Conservation (phyloP, 2,797 vertebrate genomes). For the Spatula versicolor region DNA sequence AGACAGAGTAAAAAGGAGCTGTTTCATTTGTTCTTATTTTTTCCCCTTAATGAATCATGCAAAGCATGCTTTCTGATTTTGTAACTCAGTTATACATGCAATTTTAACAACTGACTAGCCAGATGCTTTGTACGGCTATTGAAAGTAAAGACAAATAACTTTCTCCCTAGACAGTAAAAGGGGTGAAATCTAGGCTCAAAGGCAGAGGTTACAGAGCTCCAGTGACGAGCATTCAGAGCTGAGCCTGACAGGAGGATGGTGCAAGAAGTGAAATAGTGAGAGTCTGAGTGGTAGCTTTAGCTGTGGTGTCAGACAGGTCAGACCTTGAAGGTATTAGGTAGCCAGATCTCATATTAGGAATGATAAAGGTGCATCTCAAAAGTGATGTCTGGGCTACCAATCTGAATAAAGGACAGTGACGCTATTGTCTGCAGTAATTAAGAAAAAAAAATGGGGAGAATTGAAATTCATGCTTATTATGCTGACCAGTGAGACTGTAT, state of each 20-base stretch:
- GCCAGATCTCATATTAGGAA: neutral
- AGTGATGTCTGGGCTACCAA: neutral
- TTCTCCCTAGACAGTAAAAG: neutral
- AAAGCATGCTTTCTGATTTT: neutral
- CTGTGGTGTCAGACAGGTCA: neutral
- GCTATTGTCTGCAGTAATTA: neutral
- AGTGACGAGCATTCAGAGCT: neutral
- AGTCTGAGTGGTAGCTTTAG: neutral
- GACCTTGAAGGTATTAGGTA: neutral
- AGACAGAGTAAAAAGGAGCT: neutral
- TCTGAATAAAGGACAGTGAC: neutral
- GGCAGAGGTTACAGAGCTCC: neutral
- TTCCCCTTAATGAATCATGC: neutral
- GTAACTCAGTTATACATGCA: neutral
- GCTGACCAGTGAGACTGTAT: neutral
- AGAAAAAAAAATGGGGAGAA: neutral
- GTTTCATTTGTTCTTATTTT: neutral
- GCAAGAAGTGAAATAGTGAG: neutral
- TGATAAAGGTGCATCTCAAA: neutral
- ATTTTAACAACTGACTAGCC: neutral
- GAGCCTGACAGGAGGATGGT: neutral
- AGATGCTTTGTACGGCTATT: neutral
- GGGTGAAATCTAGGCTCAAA: neutral
- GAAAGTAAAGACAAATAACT: neutral
- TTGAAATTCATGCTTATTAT: rapidly evolving